These are phyloP conservation scores for Beris chalybata DNA, from an alignment of 2,888 invertebrate species.

Conservation along the genomic window DNA sequence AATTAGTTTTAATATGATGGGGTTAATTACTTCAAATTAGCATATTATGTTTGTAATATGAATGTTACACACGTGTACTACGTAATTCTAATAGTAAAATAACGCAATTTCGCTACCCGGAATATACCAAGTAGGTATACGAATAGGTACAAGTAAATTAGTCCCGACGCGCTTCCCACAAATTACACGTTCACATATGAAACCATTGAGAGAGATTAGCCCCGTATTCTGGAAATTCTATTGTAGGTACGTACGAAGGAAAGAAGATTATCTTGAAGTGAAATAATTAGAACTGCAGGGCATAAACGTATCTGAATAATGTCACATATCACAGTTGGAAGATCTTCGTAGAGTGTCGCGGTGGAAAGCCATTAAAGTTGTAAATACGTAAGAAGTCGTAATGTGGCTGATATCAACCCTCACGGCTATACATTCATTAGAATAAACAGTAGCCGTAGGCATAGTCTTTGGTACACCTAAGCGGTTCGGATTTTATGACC, in stretches of 20 bases:
- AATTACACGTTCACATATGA: slow-evolving; percentile 32
- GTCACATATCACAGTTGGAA: slow-evolving; percentile 15
- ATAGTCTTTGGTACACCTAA: not conserved
- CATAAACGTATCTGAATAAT: slow-evolving; percentile 26
- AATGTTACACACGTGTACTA: slow-evolving; percentile 23
- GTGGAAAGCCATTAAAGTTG: slow-evolving; percentile 28
- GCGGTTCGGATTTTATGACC: slow-evolving; percentile 18
- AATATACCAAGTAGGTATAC: not conserved
- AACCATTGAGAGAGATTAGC: slow-evolving; percentile 31
- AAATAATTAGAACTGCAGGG: slow-evolving; percentile 34
- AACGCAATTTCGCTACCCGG: not conserved
- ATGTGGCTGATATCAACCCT: slow-evolving; percentile 26
- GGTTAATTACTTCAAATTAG: slow-evolving; percentile 39
- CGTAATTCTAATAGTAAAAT: slow-evolving; percentile 14
- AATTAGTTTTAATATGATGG: slow-evolving; percentile 40
- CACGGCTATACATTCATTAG: not conserved
- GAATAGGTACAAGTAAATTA: slow-evolving; percentile 31
- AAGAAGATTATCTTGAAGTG: slow-evolving; percentile 29
- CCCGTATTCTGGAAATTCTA: slow-evolving; percentile 8
- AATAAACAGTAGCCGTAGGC: not conserved
- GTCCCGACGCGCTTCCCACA: slow-evolving; percentile 32
- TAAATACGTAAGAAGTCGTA: slow-evolving; percentile 33
- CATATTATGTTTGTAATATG: slow-evolving; percentile 33
- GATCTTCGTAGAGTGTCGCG: slow-evolving; percentile 18
- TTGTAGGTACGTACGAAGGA: not conserved